Percentiles rank a stretch among this genome's conserved stretches.
Conservation (phyloP, 1,140 invertebrate genomes). For the Euura saliciscinereae region DNA sequence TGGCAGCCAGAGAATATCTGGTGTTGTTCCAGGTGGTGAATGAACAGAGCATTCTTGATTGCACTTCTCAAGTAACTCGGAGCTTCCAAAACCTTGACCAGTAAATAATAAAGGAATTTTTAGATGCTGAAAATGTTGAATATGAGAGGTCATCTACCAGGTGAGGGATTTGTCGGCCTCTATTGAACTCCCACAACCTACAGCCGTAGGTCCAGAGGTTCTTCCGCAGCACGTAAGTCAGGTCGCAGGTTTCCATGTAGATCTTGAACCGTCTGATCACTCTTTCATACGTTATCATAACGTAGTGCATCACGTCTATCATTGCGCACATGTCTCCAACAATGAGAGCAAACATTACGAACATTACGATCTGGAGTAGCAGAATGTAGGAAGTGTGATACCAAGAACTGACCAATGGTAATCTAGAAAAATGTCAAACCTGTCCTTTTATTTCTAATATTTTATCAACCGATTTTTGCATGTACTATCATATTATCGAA, state of each 20-base stretch:
- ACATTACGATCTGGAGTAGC: neutral
- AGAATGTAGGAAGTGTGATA: neutral
- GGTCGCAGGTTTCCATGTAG: neutral
- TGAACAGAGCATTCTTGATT: neutral
- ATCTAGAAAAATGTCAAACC: too few species aligned
- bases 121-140: neutral
- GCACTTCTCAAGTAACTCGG: neutral
- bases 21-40: neutral
- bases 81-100: neutral
- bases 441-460: too few species aligned
- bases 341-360: constrained; percentile 1
- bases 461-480: too few species aligned
- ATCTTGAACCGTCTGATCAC: neutral
- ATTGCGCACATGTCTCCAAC: neutral
- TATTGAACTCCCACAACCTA: neutral
- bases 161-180: constrained; percentile 6
- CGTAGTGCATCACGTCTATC: neutral
- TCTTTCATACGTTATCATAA: neutral
- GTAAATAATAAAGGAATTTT: neutral
- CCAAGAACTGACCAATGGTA: neutral
- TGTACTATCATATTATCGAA: too few species aligned
- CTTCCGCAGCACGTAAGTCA: neutral
- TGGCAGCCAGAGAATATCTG: constrained; percentile 49
- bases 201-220: neutral
- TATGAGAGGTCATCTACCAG: too few species aligned